Conservation (phyloP, 2,113 vertebrate species). For the Fukomys damarensis region DNA sequence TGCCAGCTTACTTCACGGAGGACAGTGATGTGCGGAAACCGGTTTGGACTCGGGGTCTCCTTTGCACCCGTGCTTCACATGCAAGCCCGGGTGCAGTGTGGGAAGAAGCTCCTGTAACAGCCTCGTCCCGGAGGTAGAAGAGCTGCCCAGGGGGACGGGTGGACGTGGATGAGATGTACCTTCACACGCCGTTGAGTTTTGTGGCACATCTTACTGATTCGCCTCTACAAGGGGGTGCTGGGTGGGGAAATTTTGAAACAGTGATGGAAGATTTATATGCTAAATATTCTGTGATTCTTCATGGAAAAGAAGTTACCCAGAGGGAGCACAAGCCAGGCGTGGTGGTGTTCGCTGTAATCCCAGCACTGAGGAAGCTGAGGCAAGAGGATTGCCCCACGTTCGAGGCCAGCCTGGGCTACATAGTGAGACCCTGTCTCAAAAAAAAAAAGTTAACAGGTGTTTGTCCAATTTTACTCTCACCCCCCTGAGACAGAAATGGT, state of each 20-base stretch:
- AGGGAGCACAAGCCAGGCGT: neutral
- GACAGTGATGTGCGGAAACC: slow-evolving; percentile 59
- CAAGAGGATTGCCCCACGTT: neutral
- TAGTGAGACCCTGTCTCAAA: neutral
- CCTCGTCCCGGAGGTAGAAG: neutral
- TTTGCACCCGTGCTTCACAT: neutral
- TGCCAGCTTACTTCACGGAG: slow-evolving; percentile 72
- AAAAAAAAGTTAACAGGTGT: neutral
- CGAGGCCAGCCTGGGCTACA: no score
- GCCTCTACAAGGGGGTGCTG: neutral
- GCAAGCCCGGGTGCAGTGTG: slow-evolving; percentile 51
- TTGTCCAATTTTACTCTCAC: neutral
- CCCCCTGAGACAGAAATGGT: neutral
- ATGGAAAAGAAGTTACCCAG: neutral
- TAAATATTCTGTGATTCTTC: neutral
- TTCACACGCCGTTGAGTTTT: neutral
- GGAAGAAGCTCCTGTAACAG: slow-evolving; percentile 27
- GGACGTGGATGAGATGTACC: neutral
- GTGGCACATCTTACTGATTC: neutral
- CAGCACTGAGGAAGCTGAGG: neutral
- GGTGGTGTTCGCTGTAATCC: neutral
- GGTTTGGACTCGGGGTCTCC: slow-evolving; percentile 8
- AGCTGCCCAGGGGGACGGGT: neutral
- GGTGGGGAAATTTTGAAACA: neutral
- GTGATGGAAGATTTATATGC: neutral